Evolutionary conservation across 2,113 vertebrate species (phyloP).

Genomic region (Aplodontia rufa): DNA sequence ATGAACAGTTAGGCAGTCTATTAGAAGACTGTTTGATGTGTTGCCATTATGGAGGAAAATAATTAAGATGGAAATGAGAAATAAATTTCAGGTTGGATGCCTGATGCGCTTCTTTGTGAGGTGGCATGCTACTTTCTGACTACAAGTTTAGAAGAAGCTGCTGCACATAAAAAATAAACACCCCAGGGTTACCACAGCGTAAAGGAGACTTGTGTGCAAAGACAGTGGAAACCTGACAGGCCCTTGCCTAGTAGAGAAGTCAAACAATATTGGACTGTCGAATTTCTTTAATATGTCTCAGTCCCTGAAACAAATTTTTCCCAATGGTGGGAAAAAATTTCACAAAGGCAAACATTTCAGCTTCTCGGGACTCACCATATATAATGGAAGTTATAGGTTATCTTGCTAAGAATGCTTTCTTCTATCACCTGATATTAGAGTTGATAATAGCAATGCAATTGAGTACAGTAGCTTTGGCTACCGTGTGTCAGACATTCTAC

Average conservation of each 20-base stretch:
- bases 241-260: neutral
- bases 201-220: neutral
- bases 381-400: neutral
- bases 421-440: neutral
- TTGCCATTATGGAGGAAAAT: neutral
- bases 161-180: neutral
- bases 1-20: neutral
- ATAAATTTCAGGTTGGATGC: neutral
- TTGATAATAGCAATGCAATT: neutral
- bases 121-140: neutral
- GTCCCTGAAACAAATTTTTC: conserved; percentile 31
- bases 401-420: neutral
- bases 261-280: neutral
- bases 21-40: conserved; percentile 14
- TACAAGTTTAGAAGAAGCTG: neutral
- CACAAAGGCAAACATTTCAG: neutral
- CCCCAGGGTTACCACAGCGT: neutral
- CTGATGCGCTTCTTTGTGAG: neutral
- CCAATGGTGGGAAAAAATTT: neutral
- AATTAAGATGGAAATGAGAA: neutral
- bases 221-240: neutral
- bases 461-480: neutral
- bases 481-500: neutral
- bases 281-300: neutral
- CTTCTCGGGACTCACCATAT: neutral